A percentile compares a stretch with the other conserved stretches of the same genome.
Conservation (phyloP, 1,140 invertebrate species). For the Eueides isabella region DNA sequence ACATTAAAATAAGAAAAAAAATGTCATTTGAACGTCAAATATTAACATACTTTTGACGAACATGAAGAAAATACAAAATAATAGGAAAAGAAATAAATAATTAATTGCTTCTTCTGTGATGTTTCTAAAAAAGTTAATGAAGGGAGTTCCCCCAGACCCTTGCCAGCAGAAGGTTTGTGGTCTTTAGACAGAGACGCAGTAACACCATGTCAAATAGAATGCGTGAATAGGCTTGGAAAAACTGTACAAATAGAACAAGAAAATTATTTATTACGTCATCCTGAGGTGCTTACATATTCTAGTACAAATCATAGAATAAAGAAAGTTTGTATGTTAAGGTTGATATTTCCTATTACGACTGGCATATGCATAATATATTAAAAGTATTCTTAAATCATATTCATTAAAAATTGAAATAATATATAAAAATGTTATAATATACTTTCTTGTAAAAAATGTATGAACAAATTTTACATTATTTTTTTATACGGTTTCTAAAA, state of each 20-base stretch:
- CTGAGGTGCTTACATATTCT: slow-evolving; percentile 48
- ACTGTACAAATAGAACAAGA: slow-evolving; percentile 64
- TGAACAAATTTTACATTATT: too few relatives aligned
- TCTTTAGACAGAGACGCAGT: slow-evolving; percentile 50
- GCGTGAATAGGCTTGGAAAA: slow-evolving; percentile 49
- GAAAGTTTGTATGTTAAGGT: background rate
- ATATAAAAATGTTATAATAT: too few relatives aligned
- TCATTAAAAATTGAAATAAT: too few relatives aligned
- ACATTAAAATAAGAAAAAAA: background rate
- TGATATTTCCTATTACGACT: background rate
- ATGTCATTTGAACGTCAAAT: background rate
- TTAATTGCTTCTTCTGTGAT: slow-evolving; percentile 33
- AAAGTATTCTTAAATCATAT: too few relatives aligned
- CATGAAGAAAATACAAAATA: background rate
- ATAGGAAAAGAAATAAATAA: background rate
- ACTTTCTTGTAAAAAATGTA: too few relatives aligned
- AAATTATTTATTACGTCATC: slow-evolving; percentile 58
- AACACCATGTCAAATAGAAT: slow-evolving; percentile 53
- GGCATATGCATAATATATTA: background rate
- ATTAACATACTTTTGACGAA: too few relatives aligned
- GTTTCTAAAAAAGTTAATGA: slow-evolving; percentile 55
- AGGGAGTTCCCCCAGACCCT: slow-evolving; percentile 46
- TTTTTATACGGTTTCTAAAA: too few relatives aligned
- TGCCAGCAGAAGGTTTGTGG: slow-evolving; percentile 55
- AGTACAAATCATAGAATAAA: background rate